Percentiles rank a stretch among this genome's conserved stretches.
phyloP scores from a whole-genome alignment of 2,888 invertebrate species.

The Ophion obscuratus region DNA sequence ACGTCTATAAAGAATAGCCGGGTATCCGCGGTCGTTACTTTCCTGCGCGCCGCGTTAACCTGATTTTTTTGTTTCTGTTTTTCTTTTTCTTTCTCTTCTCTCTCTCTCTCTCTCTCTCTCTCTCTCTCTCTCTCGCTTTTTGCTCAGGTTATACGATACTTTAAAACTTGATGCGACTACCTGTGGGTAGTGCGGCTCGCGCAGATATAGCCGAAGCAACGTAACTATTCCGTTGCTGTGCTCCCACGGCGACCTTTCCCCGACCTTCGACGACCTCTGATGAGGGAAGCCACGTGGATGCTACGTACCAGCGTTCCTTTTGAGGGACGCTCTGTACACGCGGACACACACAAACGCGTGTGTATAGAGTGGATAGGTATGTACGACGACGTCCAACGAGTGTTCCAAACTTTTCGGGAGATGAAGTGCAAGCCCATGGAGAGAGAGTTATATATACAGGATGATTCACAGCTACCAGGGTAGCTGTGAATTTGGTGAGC shows the following conservation, averaged over 20 bases:
- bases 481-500: no score
- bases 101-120: no score
- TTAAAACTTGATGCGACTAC: constrained; percentile 48
- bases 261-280: constrained; percentile 60
- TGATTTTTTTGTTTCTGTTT: no score
- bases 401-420: constrained; percentile 57
- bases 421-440: constrained; percentile 32
- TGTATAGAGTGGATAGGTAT: constrained; percentile 1
- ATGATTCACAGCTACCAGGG: no score
- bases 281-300: constrained; percentile 57
- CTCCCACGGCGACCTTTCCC: constrained; percentile 32
- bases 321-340: constrained; percentile 15
- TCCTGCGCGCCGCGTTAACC: no score
- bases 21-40: constrained; percentile 34
- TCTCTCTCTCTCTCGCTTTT: no score
- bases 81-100: no score
- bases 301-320: constrained; percentile 33
- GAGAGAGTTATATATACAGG: constrained; percentile 16
- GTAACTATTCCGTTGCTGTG: no score
- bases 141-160: constrained; percentile 10
- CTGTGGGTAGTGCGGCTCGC: background rate
- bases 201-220: no score
- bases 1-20: constrained; percentile 58
- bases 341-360: background rate
- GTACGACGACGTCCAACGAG: constrained; percentile 10